Percentiles rank a stretch among this genome's conserved stretches.
Conservation (phyloP, 2,888 invertebrate species). For the Brachynemurus nebulosus region DNA sequence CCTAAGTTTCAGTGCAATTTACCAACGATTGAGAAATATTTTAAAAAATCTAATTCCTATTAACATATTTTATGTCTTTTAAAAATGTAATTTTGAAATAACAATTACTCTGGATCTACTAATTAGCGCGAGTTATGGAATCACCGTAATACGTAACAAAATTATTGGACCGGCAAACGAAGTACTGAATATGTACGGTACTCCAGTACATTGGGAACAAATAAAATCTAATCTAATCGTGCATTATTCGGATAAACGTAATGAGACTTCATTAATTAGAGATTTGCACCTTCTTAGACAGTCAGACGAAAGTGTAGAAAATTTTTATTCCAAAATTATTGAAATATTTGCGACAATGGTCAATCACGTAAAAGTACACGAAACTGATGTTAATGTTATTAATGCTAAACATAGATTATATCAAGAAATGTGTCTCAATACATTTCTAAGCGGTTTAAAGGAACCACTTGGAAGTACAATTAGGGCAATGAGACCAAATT, state of each 20-base stretch:
- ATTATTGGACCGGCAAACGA: constrained; percentile 16
- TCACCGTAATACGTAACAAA: too few relatives aligned
- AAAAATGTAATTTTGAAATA: too few relatives aligned
- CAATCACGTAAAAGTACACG: constrained; percentile 17
- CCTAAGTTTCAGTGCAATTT: too few relatives aligned
- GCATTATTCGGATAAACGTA: constrained; percentile 16
- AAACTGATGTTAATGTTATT: constrained; percentile 14
- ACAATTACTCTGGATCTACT: too few relatives aligned
- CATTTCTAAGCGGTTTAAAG: constrained; percentile 15
- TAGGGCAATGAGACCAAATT: constrained; percentile 16
- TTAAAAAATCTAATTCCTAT: too few relatives aligned
- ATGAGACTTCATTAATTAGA: constrained; percentile 15
- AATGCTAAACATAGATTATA: constrained; percentile 15
- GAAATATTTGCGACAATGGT: constrained; percentile 17
- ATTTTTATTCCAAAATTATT: constrained; percentile 16
- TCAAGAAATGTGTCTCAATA: constrained; percentile 18
- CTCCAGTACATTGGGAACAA: constrained; percentile 12
- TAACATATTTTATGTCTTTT: too few relatives aligned
- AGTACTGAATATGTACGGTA: constrained; percentile 16
- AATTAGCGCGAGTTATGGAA: too few relatives aligned
- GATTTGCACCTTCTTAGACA: constrained; percentile 15
- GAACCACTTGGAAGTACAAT: constrained; percentile 18
- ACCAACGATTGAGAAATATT: too few relatives aligned
- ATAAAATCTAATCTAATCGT: constrained; percentile 15
- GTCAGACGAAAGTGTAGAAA: constrained; percentile 13